Base-by-base conservation (phyloP, 2,888 invertebrate genomes). In the Agrochola lota region DNA sequence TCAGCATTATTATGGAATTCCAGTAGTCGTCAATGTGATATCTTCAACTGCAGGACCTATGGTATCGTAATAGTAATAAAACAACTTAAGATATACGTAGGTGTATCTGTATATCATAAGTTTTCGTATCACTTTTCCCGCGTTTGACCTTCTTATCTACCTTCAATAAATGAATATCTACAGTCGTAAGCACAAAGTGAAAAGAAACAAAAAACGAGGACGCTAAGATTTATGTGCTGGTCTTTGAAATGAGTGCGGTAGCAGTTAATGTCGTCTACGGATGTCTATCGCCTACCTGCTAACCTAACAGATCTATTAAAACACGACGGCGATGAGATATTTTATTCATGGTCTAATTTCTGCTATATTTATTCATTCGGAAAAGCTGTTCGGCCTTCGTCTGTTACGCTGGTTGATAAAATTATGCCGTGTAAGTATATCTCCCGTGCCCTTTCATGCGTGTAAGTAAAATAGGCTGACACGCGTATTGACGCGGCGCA, bases 381-480 rank as follows among this genome's bases (percentile, higher is more conserved):
- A 74, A 78, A 83, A 80, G 71, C 64, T 75, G 72, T 80, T 83
- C 71, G 75, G 73, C 83, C 75, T 80, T 80, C 71, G 69, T 66
- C 78, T 76, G 69, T 80, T 68, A 71, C 78, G 69, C 78, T 77
- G 57, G 72, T 57, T 74, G 78, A 83, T 85, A 75, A 70, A 68
- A 74, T 87, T 74, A 79, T 76, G 52, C n/a, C 71, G 55, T 70
- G 68, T 78, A 80, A 77, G 74, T 79, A 77, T 77, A 78, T 74
- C 68, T 81, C 72, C 35, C 49, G 71, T 72, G 77, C 70, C 57
- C 63, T 75, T 35, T 68, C 80, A 86, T 75, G 80, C 80, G 88
- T 86, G 84, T 83, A 85, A 83, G 80, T 86, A 80, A 83, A 77
- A 83, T 80, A 74, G 71, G 80, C 69, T 69, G 72, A 77, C 80